A percentile compares a stretch with the other conserved stretches of the same genome.
phyloP scores from a whole-genome alignment of 1,140 invertebrate genomes.

The Fragariocoptes setiger region DNA sequence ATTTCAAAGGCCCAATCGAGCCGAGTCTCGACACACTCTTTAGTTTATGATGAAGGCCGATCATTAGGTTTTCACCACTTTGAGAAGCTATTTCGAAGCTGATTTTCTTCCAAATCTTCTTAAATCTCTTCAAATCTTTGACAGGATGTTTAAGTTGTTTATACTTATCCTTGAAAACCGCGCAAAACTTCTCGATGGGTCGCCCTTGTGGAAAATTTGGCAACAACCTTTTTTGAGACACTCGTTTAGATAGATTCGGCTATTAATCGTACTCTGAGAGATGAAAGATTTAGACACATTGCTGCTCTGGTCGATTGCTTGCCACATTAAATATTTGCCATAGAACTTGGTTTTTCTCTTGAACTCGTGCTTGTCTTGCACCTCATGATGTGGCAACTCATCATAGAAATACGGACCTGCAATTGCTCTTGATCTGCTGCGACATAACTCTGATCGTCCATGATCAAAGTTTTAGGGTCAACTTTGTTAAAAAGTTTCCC shows the following conservation, averaged over 20 bases:
- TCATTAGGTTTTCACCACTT: background rate
- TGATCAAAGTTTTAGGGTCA: background rate
- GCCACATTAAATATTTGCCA: conserved; percentile 4
- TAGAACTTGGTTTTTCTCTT: conserved; percentile 6
- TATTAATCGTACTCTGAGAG: conserved; percentile 1
- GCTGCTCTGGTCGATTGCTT: conserved; percentile 6
- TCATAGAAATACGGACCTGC: background rate
- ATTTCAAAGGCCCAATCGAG: no score
- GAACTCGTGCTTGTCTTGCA: background rate
- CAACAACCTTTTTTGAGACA: conserved; percentile 1
- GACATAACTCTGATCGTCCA: background rate
- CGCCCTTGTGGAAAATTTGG: conserved; percentile 4
- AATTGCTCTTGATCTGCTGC: background rate
- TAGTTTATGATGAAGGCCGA: background rate
- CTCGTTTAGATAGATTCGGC: conserved; percentile 1
- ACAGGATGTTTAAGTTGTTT: background rate
- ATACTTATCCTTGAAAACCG: background rate
- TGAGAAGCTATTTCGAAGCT: background rate
- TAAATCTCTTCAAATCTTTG: background rate
- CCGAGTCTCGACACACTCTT: no score
- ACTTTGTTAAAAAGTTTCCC: background rate
- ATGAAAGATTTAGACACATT: conserved; percentile 7
- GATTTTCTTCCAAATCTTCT: background rate
- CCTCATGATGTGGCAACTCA: background rate
- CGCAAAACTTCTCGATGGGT: conserved; percentile 3